Base-by-base conservation (phyloP, 2,113 vertebrate species). In the Pomatostomus ruficeps region DNA sequence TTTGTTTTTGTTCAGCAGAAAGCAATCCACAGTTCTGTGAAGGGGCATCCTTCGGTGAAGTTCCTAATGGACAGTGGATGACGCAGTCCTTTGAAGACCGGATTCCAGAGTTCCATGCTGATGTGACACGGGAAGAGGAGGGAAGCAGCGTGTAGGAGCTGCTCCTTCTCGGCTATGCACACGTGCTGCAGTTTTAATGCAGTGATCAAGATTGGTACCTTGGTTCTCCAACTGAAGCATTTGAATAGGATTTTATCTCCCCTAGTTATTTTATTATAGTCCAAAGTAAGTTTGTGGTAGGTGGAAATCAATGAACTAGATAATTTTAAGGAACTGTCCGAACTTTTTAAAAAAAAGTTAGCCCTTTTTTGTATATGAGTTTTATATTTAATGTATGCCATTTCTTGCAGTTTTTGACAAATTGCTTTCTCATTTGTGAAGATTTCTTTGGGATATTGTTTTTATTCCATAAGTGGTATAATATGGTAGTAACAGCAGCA, bases 41-140 rank as follows among this genome's bases (percentile, higher is more conserved):
- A 91, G 95, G 96, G 5, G 40, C 89, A 0, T 59, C 97, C 21
- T 98, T 97, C 1, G 81, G 97, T 14, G 98, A 98, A 28, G 88
- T 98, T 83, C 98, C 98, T 10, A 98, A 99, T 3, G 98, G 98
- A 87, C 98, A 98, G 57, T 99, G 99, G 99, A 98, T 99, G 98
- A 97, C 96, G 3, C 98, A 98, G 84, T 97, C 98, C 3, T 98
- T 99, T 43, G 94, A 98, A 29, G 99, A 99, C 77, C 98, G 98
- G 98, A 98, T 99, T 93, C 97, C 98, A 24, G 94, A 96, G 43
- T 96, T 86, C 62, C 81, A 2, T 46, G 94, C 95, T 11, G 81
- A 61, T 52, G 36, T 92, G 71, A 76, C 40, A 1, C 95, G 2
- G 52, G 97, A 91, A 42, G 94, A 94, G 55, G 97, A 94, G 91